Evolutionary conservation across 2,113 vertebrate genomes (phyloP).

Genomic region (Muscicapa adusta): DNA sequence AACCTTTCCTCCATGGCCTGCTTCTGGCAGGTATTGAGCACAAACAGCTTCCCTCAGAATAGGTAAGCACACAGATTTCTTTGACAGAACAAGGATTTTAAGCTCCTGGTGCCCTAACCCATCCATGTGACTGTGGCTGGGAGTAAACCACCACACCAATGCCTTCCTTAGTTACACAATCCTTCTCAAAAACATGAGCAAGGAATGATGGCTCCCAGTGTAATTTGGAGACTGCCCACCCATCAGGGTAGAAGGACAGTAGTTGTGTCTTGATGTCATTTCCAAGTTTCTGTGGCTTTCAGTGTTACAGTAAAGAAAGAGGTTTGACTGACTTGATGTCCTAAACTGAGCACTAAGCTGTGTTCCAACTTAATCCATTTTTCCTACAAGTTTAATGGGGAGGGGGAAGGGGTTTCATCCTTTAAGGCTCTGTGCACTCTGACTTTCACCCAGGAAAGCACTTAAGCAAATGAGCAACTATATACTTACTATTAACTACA

Average conservation of each 20-base stretch:
- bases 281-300: neutral
- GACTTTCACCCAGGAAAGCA: slow-evolving; percentile 19
- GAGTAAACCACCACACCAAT: neutral
- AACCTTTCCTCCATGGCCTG: neutral
- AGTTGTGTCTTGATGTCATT: neutral
- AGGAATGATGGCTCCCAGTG: neutral
- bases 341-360: neutral
- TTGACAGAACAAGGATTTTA: neutral
- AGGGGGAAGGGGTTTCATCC: neutral
- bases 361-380: neutral
- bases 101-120: neutral
- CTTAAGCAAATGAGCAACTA: slow-evolving; percentile 17
- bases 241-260: neutral
- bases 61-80: neutral
- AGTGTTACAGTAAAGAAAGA: neutral
- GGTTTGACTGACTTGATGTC: neutral
- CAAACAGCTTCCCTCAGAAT: neutral
- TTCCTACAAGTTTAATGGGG: neutral
- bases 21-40: neutral
- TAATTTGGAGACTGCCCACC: neutral
- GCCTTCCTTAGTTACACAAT: neutral
- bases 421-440: neutral
- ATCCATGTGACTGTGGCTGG: neutral
- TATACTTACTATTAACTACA: neutral
- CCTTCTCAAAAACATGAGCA: neutral